These are phyloP conservation scores for Amblyornis subalaris DNA, from an alignment of 2,113 vertebrate genomes.

Conservation along the genomic window DNA sequence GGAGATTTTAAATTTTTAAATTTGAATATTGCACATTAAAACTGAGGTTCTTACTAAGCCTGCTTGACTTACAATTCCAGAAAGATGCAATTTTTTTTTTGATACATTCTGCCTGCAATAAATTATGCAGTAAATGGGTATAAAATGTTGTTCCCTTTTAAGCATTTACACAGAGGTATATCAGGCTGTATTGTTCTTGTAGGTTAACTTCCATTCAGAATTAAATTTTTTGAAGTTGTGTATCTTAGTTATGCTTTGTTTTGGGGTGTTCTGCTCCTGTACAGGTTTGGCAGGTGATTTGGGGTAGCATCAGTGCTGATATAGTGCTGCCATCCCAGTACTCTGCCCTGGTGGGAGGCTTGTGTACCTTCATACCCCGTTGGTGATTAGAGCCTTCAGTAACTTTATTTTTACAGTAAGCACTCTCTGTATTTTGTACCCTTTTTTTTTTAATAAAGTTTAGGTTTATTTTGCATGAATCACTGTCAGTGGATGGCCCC, in stretches of 20 bases:
- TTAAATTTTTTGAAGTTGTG: background rate
- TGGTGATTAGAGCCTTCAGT: slow-evolving; percentile 51
- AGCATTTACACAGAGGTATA: slow-evolving; percentile 31
- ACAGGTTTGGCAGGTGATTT: slow-evolving; percentile 23
- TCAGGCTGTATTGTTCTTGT: slow-evolving; percentile 1
- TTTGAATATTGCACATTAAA: slow-evolving; percentile 68
- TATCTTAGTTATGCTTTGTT: slow-evolving; percentile 28
- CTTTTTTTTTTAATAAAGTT: slow-evolving; percentile 58
- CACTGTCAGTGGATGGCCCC: slow-evolving; percentile 61
- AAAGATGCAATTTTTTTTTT: background rate
- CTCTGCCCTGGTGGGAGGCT: background rate
- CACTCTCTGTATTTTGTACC: slow-evolving; percentile 57
- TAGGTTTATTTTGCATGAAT: slow-evolving; percentile 71
- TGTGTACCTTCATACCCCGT: background rate
- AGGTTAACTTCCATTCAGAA: background rate
- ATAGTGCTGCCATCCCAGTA: background rate
- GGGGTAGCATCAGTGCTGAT: background rate
- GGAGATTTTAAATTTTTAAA: slow-evolving; percentile 55
- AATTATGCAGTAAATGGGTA: slow-evolving; percentile 20
- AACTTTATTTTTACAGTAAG: slow-evolving; percentile 62
- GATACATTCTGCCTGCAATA: slow-evolving; percentile 38
- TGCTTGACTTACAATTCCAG: background rate
- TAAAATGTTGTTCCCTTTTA: slow-evolving; percentile 53
- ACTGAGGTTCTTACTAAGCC: slow-evolving; percentile 36
- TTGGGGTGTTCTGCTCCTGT: slow-evolving; percentile 35